Evolutionary conservation across 64 coral and sea anemone species (phyloP), one percentile per base, ranked within the genome.

Genomic region (Catalaphyllia jardinei): DNA sequence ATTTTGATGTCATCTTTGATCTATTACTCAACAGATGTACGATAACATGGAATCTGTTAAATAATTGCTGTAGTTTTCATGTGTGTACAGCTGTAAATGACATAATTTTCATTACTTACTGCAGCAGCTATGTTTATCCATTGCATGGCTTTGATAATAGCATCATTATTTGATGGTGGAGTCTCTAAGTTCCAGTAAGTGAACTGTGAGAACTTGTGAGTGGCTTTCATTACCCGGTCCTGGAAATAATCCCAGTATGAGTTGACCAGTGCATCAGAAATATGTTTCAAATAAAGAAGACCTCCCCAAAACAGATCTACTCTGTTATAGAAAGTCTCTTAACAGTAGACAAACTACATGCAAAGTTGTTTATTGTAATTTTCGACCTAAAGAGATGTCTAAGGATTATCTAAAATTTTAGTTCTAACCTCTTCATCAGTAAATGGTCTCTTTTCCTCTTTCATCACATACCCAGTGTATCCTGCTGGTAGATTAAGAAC

Each of bases 101-200:
- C 10, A 16, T 57, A 16, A 57, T 57, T 16, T 57, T 12, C 29
- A 35, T 51, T 20, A 90, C 93, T 91, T 95, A 98, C 96, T 38
- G 79, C 96, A 88, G 90, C 82, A 31, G 96, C 94, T 87, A 98
- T 71, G 64, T 93, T 89, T 54, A 98, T 76, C 96, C 96, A 98
- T 64, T 98, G 93, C 80, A 98, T 72, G 19, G 96, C 96, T 79
- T 98, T 98, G 11, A 77, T 46, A 33, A 98, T 62, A 31, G 87
- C 72, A 71, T 98, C 96, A 71, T 98, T 98, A 71, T 90, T 88
- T 84, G 93, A 93, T 0, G 96, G 93, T 84, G 50, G 82, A 61
- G 94, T 93, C 77, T 98, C 96, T 67, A 98, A 87, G 72, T 98
- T 98, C 96, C 96, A 98, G 31, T 98, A 92, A 17, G 61, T 94